Evolutionary conservation across 2,797 vertebrate species (phyloP), one percentile per base, ranked within the genome.

Genomic region (Sebastiscus albofasciatus): DNA sequence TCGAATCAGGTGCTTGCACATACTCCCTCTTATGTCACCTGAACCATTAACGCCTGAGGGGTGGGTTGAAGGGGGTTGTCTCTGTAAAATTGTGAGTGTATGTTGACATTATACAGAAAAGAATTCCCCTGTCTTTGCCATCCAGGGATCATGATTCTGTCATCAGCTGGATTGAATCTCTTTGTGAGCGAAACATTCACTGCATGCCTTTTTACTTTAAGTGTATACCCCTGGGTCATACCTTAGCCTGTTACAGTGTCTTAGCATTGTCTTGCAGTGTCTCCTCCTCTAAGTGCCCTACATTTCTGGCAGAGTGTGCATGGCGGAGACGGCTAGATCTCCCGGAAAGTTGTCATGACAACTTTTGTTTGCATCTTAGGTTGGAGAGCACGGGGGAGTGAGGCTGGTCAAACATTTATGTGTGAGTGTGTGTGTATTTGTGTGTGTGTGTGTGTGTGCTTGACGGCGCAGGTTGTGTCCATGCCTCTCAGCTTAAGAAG

Each of bases 321-420:
- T 18, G 42, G 67, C 16, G 6, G 39, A 73, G 73, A 83, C 12
- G 14, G 56, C 61, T 52, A 67, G 69, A 84, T 89, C 86, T 72
- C 81, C 72, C 46, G 62, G 55, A 79, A 84, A 82, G 87, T 90
- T 89, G 84, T 73, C 89, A 93, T 93, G 91, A 78, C 88, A 88
- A 92, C 91, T 86, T 90, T 93, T 92, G 86, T 92, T 90, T 89
- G 90, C 34, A 58, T 67, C 78, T 81, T 61, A 76, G 71, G 27
- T 61, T 75, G 36, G 22, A 77, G 75, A 75, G 72, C 54, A 58
- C 0, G 13, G 64, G 71, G 58, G 79, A 61, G 62, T 67, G 56
- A 58, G 54, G 27, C 79, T 79, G 89, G 82, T 79, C 81, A 76
- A 80, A 85, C 78, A 73, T 89, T 73, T 59, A 49, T 78, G 67